phyloP scores from a whole-genome alignment of 2,888 invertebrate species.

The Flabesymbios commensalis region DNA sequence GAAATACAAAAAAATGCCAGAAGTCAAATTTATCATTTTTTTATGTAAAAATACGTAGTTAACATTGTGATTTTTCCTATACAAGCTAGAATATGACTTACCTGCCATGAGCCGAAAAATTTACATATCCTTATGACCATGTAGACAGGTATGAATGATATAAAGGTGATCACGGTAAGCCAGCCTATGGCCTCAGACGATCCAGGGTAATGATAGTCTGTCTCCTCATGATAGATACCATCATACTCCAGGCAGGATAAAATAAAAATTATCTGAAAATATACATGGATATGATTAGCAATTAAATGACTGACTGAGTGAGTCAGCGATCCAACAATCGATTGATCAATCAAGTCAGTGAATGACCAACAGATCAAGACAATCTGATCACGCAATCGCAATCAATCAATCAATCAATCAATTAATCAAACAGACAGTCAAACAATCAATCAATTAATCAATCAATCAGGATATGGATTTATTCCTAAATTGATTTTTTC shows the following conservation, averaged over 20 bases:
- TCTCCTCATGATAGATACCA: constrained; percentile 38
- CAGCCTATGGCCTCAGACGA: constrained; percentile 55
- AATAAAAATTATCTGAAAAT: constrained; percentile 52
- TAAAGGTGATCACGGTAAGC: constrained; percentile 46
- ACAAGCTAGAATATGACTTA: background rate
- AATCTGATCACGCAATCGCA: too few species aligned
- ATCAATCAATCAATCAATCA: too few species aligned
- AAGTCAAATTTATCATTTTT: background rate
- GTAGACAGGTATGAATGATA: constrained; percentile 49
- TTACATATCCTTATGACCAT: constrained; percentile 34
- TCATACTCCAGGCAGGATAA: constrained; percentile 41
- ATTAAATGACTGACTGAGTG: too few species aligned
- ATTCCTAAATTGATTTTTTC: too few species aligned
- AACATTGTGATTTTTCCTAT: background rate
- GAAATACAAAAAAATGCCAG: too few species aligned
- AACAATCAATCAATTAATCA: too few species aligned
- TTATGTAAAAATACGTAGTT: background rate
- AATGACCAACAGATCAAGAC: too few species aligned
- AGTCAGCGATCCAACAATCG: too few species aligned
- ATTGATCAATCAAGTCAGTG: too few species aligned
- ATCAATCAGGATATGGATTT: too few species aligned
- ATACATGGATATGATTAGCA: too few species aligned
- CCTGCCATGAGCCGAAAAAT: constrained; percentile 23
- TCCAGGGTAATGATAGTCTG: constrained; percentile 45
- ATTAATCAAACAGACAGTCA: too few species aligned